Percentiles rank a stretch among this genome's conserved stretches.
These are phyloP conservation scores for Amphipoea lucens DNA, from an alignment of 2,888 invertebrate species.

Conservation along the genomic window DNA sequence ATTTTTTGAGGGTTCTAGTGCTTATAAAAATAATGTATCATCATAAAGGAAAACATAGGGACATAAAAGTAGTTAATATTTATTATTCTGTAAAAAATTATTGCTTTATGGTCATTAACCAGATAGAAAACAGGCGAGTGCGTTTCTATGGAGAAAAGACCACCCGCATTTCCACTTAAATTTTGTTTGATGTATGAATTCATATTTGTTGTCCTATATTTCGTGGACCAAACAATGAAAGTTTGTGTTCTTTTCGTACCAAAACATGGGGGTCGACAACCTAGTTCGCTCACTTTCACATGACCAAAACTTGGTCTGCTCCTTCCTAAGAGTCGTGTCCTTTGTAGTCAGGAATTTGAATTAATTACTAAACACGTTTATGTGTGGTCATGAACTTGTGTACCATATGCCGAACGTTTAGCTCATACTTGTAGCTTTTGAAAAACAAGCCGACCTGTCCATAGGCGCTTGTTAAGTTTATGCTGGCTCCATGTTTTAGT, in stretches of 20 bases:
- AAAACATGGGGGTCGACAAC: slow-evolving; percentile 45
- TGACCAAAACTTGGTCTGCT: slow-evolving; percentile 34
- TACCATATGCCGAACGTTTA: slow-evolving; percentile 30
- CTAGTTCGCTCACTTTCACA: slow-evolving; percentile 52
- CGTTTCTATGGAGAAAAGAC: too few species aligned
- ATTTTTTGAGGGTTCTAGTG: too few species aligned
- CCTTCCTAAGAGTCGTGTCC: slow-evolving; percentile 44
- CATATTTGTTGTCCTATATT: background rate
- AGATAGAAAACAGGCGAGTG: too few species aligned
- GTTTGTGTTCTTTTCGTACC: slow-evolving; percentile 31
- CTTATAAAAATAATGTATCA: too few species aligned
- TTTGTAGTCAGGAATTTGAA: slow-evolving; percentile 52
- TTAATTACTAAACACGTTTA: slow-evolving; percentile 58
- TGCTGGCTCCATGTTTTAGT: background rate
- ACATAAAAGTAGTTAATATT: too few species aligned
- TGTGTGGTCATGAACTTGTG: slow-evolving; percentile 51
- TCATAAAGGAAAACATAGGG: too few species aligned
- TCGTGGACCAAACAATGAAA: slow-evolving; percentile 32
- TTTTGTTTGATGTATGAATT: background rate
- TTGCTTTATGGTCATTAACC: too few species aligned
- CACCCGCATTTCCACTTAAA: too few species aligned
- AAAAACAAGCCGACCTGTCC: background rate
- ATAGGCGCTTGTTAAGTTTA: slow-evolving; percentile 7
- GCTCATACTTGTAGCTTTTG: slow-evolving; percentile 32
- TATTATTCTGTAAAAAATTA: too few species aligned